These are phyloP conservation scores for Brachypalpus laphriformis DNA, from an alignment of 2,888 invertebrate genomes.

Conservation along the genomic window DNA sequence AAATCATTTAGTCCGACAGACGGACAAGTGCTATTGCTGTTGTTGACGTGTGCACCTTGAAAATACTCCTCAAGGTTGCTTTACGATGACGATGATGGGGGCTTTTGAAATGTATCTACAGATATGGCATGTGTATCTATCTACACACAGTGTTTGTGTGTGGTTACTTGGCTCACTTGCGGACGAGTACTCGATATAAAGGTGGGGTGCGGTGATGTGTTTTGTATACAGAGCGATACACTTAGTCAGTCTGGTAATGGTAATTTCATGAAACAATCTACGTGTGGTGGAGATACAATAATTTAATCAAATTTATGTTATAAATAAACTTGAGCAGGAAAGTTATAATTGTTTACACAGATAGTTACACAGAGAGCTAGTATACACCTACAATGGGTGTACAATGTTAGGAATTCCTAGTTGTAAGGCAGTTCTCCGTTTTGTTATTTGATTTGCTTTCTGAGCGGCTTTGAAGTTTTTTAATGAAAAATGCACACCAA, in stretches of 20 bases:
- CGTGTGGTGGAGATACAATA: conserved; percentile 23
- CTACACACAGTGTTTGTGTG: neutral
- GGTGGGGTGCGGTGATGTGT: neutral
- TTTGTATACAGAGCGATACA: neutral
- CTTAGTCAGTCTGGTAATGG: conserved; percentile 2
- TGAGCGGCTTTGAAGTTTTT: neutral
- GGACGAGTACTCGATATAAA: conserved; percentile 1
- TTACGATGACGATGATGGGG: conserved; percentile 28
- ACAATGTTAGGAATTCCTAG: neutral
- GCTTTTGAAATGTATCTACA: conserved; percentile 37
- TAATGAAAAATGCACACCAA: neutral
- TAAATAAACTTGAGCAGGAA: conserved; percentile 10
- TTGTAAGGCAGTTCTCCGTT: neutral
- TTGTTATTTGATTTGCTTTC: neutral
- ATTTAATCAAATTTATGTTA: conserved; percentile 28
- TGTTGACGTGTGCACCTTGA: conserved; percentile 79
- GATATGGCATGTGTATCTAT: conserved; percentile 9
- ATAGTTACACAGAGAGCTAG: neutral
- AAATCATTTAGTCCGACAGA: conserved; percentile 16
- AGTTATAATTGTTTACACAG: conserved; percentile 9
- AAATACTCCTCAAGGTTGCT: conserved; percentile 80
- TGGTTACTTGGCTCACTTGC: no score
- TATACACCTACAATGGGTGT: neutral
- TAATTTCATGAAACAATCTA: conserved; percentile 18
- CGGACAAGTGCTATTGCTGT: conserved; percentile 27